phyloP scores from a whole-genome alignment of 2,113 vertebrate species.

The Vulpes ferrilata region DNA sequence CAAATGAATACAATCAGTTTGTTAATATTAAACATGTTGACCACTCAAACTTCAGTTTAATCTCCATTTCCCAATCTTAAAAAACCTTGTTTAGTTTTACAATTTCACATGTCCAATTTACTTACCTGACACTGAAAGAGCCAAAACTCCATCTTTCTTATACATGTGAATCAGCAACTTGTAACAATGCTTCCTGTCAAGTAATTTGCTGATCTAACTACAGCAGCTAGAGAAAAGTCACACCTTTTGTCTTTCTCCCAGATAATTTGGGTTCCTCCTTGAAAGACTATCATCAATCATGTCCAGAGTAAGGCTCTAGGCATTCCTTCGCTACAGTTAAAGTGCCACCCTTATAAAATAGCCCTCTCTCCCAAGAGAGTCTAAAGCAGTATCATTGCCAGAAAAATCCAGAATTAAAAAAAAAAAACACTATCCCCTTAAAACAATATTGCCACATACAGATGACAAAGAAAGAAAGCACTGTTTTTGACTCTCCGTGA shows the following conservation, averaged over 20 bases:
- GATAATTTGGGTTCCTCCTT: conserved; percentile 44
- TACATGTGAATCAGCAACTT: background rate
- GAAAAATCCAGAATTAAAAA: conserved; percentile 17
- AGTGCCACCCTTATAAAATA: conserved; percentile 49
- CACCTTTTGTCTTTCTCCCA: conserved; percentile 31
- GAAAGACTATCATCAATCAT: conserved; percentile 60
- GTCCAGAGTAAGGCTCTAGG: background rate
- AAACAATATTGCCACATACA: background rate
- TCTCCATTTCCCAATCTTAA: background rate
- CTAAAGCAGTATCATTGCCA: background rate
- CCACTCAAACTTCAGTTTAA: background rate
- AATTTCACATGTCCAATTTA: background rate
- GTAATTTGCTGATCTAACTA: conserved; percentile 42
- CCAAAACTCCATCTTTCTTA: background rate
- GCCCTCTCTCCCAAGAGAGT: background rate
- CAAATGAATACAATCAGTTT: background rate
- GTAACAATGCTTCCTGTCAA: background rate
- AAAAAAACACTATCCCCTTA: background rate
- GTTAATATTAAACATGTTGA: background rate
- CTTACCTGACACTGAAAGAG: background rate
- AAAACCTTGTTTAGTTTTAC: background rate
- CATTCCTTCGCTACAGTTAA: background rate
- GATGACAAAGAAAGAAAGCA: background rate
- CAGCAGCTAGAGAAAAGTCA: background rate
- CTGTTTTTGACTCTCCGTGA: background rate